Conservation (phyloP, 2,113 vertebrate genomes). For the Isichthys henryi region DNA sequence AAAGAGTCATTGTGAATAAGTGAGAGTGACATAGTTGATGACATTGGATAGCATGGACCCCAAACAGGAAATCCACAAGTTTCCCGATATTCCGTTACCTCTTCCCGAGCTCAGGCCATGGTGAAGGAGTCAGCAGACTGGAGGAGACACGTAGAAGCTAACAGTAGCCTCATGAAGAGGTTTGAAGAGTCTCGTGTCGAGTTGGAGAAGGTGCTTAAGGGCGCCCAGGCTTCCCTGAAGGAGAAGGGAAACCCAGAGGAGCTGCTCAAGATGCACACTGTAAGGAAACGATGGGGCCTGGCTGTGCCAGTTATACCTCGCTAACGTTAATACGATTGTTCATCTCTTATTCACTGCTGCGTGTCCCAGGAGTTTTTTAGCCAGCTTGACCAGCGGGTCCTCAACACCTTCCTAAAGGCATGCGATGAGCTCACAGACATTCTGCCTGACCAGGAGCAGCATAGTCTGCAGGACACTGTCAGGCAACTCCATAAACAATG, state of each 20-base stretch:
- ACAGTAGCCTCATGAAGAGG: slow-evolving; percentile 88
- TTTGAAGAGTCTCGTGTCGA: slow-evolving; percentile 92
- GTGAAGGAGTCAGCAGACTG: slow-evolving; percentile 83
- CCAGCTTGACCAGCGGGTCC: slow-evolving; percentile 83
- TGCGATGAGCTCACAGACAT: slow-evolving; percentile 97
- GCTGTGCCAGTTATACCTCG: not conserved
- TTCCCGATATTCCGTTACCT: not conserved
- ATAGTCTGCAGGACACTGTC: slow-evolving; percentile 86
- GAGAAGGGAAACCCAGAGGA: slow-evolving; percentile 87
- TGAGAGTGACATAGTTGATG: not conserved
- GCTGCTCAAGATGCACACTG: slow-evolving; percentile 82
- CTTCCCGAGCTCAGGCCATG: slow-evolving; percentile 62
- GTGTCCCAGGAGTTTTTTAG: slow-evolving; percentile 82
- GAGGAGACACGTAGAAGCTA: slow-evolving; percentile 83
- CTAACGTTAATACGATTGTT: not conserved
- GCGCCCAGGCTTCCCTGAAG: slow-evolving; percentile 71
- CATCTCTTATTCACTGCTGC: not conserved
- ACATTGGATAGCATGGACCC: no score
- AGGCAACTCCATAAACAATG: slow-evolving; percentile 89
- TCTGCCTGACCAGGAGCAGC: slow-evolving; percentile 88
- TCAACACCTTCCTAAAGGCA: slow-evolving; percentile 90
- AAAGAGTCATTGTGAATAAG: not conserved
- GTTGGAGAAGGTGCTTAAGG: slow-evolving; percentile 83
- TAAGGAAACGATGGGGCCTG: slow-evolving; percentile 49
- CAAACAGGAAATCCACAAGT: not conserved